These are phyloP conservation scores for Agrilus biguttatus DNA, from an alignment of 2,888 invertebrate genomes.

Conservation along the genomic window DNA sequence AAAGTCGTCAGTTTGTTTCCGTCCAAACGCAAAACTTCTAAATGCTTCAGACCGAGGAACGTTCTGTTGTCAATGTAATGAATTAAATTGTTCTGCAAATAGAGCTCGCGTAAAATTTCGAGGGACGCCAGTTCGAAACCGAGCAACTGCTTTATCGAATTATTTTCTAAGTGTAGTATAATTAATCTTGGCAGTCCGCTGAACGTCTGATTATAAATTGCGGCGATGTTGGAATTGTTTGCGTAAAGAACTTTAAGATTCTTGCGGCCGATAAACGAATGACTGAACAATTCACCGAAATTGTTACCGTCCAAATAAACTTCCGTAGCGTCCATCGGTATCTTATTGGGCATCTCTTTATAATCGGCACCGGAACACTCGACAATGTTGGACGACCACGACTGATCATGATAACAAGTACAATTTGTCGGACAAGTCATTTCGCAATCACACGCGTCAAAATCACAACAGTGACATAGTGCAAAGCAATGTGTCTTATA, in stretches of 20 bases:
- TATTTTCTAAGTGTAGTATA: constrained; percentile 76
- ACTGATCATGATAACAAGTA: constrained; percentile 88
- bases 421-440: constrained; percentile 92
- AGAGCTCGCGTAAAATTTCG: constrained; percentile 70
- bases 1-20: constrained; percentile 71
- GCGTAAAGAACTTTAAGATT: constrained; percentile 76
- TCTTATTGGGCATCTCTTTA: constrained; percentile 67
- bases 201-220: constrained; percentile 80
- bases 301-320: constrained; percentile 87
- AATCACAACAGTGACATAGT: constrained; percentile 90
- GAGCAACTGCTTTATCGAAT: constrained; percentile 61
- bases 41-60: constrained; percentile 62
- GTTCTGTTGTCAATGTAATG: constrained; percentile 73
- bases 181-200: constrained; percentile 68
- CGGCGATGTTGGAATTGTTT: constrained; percentile 75
- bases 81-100: constrained; percentile 75
- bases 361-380: constrained; percentile 76
- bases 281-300: constrained; percentile 73
- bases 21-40: constrained; percentile 74
- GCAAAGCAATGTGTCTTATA: constrained; percentile 91
- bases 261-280: constrained; percentile 84
- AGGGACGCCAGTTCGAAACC: constrained; percentile 74
- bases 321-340: constrained; percentile 93
- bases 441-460: constrained; percentile 94
- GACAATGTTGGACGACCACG: constrained; percentile 86